Evolutionary conservation across 2,797 vertebrate species (phyloP), one percentile per base, ranked within the genome.

Genomic region (Phoeniculus purpureus): DNA sequence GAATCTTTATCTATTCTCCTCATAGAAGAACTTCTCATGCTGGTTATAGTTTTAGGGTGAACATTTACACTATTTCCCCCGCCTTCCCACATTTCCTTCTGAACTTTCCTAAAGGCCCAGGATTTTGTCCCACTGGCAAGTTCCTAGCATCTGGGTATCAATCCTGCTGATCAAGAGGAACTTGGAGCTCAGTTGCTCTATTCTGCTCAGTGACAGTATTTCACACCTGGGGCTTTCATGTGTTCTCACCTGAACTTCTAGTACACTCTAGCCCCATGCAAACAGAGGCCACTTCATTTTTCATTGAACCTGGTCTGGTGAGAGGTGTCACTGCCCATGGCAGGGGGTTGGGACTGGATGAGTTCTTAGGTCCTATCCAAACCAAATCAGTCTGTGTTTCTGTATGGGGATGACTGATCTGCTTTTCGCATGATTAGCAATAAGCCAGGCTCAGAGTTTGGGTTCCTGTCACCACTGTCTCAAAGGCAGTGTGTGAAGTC

Each of bases 241-340:
- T 52, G 55, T 21, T 88, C 90, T 93, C 83, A 92, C 91, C 94
- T 94, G 90, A 76, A 31, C 54, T 83, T 61, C 60, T 93, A 83
- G 54, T 51, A 15, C 18, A 18, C 20, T 2, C 15, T 27, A 22
- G 54, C 77, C 85, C 52, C 51, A 10, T 47, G 81, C 15, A 29
- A 62, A 34, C 51, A 45, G 51, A 60, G 32, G 20, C 9, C 68
- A 58, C 9, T 84, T 45, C n/a, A n/a, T n/a, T n/a, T n/a, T n/a
- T n/a, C n/a, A n/a, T n/a, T n/a, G n/a, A n/a, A 40, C 40, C 40
- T 40, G 40, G 40, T 40, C 40, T 40, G 40, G 40, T 40, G 40
- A 40, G 40, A 40, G 40, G 40, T 40, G 40, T 40, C 40, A 40
- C 40, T 40, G 40, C 15, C 40, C 15, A 15, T 40, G 40, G 40